Conservation (phyloP, 2,888 invertebrate genomes). For the Rotaria sp. region DNA sequence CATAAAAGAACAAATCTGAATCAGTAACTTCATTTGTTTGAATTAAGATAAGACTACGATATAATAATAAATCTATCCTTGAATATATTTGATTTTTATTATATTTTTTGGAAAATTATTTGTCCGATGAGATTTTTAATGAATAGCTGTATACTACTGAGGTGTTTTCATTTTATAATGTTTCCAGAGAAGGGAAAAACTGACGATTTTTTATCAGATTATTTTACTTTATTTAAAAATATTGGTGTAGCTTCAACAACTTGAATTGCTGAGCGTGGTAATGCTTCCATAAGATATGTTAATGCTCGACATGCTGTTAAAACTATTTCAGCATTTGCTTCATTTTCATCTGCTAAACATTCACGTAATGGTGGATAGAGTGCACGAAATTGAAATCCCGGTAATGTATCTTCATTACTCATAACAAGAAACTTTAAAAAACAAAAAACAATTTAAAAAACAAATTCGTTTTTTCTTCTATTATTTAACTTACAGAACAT, state of each 20-base stretch:
- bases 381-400: conserved; percentile 92
- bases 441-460: not conserved
- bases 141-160: too few relatives aligned
- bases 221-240: conserved; percentile 59
- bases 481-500: not conserved
- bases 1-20: too few relatives aligned
- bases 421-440: conserved; percentile 71
- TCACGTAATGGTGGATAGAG: conserved; percentile 88
- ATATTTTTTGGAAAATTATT: too few relatives aligned
- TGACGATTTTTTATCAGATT: too few relatives aligned
- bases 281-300: conserved; percentile 96
- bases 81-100: too few relatives aligned
- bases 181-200: too few relatives aligned
- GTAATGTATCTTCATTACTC: conserved; percentile 95
- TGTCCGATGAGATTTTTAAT: too few relatives aligned
- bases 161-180: too few relatives aligned
- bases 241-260: conserved; percentile 72
- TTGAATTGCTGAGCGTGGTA: conserved; percentile 85
- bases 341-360: conserved; percentile 83
- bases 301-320: conserved; percentile 94
- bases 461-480: too few relatives aligned
- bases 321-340: conserved; percentile 90
- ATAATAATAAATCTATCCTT: too few relatives aligned
- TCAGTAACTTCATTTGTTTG: too few relatives aligned
- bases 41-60: too few relatives aligned